phyloP scores from a whole-genome alignment of 2,113 vertebrate species.

The Orientallactaga bullata region DNA sequence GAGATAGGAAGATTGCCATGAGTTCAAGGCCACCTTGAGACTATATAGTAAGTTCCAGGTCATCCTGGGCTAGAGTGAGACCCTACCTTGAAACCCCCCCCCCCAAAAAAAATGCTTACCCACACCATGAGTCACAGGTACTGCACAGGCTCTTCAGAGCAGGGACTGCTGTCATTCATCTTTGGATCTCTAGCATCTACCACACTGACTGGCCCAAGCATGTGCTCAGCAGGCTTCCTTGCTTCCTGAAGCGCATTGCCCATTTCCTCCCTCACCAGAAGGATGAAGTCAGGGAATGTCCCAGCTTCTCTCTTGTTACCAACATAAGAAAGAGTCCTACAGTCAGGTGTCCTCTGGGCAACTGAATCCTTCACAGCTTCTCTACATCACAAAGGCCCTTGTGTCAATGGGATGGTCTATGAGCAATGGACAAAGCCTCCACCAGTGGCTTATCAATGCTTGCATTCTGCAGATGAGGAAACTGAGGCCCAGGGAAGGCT shows the following conservation, averaged over 20 bases:
- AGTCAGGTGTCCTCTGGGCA: neutral
- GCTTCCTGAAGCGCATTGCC: neutral
- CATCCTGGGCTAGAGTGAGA: too few relatives aligned
- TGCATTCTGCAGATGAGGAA: neutral
- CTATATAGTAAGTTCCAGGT: too few relatives aligned
- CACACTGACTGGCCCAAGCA: neutral
- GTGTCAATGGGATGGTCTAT: neutral
- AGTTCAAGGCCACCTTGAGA: too few relatives aligned
- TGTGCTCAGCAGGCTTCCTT: neutral
- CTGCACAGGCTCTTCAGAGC: neutral
- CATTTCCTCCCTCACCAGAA: neutral
- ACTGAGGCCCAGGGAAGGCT: too few relatives aligned
- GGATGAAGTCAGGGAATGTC: neutral
- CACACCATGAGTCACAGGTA: neutral
- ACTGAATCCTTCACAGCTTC: neutral
- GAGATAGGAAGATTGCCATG: too few relatives aligned
- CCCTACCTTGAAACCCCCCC: too few relatives aligned
- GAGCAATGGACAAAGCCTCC: neutral
- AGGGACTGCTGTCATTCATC: neutral
- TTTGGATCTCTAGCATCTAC: neutral
- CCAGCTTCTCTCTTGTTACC: too few relatives aligned
- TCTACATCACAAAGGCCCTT: neutral
- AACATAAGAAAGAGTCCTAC: neutral
- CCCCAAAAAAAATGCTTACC: too few relatives aligned
- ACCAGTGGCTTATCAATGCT: neutral